Evolutionary conservation across 1,140 invertebrate genomes (phyloP), one percentile per base, ranked within the genome.

Genomic region (Drosophila orena): DNA sequence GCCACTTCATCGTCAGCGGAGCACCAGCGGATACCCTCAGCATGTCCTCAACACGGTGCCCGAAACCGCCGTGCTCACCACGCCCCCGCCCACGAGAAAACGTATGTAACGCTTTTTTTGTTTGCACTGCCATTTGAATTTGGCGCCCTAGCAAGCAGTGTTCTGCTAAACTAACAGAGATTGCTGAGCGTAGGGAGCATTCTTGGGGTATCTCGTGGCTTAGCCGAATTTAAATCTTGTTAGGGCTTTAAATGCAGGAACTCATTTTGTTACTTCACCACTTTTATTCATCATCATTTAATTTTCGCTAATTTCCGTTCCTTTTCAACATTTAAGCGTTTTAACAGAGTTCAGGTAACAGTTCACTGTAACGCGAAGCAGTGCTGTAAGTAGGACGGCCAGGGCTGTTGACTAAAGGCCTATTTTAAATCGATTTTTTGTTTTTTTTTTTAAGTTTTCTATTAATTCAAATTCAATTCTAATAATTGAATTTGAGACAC

Each of bases 1-100:
- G 68, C 85, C 84, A 17, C 64, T 88, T n/a, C 80, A 79, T 20
- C 72, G 84, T 8, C 84, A 88, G 64, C 76, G 83, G 11, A 88
- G 83, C 53, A 62, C 20, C 44, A 70, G 34, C 52, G 71, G 71
- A 6, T 77, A 74, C 59, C 85, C 76, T 30, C 76, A 79, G 35
- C 85, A 88, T 83, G 79, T 88, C 53, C 76, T 88, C 12, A 89
- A 90, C 42, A 53, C 79, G 47, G 85, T 88, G 27, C 84, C 84
- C 47, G 84, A 88, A 62, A 80, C 80, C 4, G 77, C 84, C 1
- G 53, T 84, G 22, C 44, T 88, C 20, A 84, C 76, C 14, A 88
- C 84, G 20, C 84, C 84, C 17, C 85, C 84, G 59, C 84, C 84
- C 22, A 75, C 53, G 11, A 42, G 83, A 6, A 88, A 83, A 61